Conservation (phyloP, 2,888 invertebrate genomes). For the Lamellibrachia columna region DNA sequence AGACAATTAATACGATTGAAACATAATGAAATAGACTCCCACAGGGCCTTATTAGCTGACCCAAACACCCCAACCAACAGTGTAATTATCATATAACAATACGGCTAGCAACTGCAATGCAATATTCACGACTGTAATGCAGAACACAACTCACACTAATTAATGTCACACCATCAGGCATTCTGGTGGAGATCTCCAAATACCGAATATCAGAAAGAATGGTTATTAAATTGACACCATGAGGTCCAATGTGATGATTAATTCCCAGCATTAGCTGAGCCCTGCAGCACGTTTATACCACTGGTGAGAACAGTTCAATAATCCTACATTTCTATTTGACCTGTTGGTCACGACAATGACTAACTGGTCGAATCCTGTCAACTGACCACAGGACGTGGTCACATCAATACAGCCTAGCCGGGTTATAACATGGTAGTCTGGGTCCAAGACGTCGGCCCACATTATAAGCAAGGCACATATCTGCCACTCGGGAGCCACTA, state of each 20-base stretch:
- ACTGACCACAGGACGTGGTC: background rate
- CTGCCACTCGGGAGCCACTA: too few species aligned
- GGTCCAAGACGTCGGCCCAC: too few species aligned
- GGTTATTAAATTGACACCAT: background rate
- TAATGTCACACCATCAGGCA: background rate
- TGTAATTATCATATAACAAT: background rate
- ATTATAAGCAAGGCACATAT: background rate
- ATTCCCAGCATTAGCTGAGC: background rate
- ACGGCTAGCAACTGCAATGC: background rate
- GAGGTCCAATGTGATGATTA: background rate
- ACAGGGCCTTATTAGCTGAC: background rate
- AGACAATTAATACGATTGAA: background rate
- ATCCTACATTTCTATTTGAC: background rate
- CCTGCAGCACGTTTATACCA: background rate
- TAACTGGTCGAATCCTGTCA: background rate
- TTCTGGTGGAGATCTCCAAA: background rate
- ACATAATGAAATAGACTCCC: background rate
- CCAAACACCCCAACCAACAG: background rate
- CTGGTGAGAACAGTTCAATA: background rate
- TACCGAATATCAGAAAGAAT: background rate
- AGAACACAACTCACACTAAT: background rate
- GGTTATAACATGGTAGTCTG: too few species aligned
- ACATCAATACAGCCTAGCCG: background rate
- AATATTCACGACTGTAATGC: background rate
- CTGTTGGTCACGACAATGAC: background rate